These are phyloP conservation scores for Orientallactaga bullata DNA, from an alignment of 2,113 vertebrate genomes.

Conservation along the genomic window DNA sequence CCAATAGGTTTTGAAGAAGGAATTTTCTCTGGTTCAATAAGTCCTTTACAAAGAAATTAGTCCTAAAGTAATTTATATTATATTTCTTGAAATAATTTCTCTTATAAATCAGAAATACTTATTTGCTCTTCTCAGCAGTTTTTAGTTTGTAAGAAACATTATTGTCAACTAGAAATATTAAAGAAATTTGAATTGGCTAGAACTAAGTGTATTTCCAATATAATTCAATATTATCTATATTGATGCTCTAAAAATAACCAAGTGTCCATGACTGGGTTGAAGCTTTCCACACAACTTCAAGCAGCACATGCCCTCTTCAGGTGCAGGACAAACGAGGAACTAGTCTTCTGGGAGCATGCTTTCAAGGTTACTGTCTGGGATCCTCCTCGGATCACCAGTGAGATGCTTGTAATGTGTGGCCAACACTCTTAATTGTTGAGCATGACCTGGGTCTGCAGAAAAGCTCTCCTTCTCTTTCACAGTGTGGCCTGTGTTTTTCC, in stretches of 20 bases:
- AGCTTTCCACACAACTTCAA: constrained; percentile 27
- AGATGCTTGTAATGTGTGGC: constrained; percentile 21
- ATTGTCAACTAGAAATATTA: constrained; percentile 2
- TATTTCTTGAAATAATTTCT: constrained; percentile 74
- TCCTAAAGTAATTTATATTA: constrained; percentile 72
- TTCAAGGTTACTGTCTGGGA: not conserved
- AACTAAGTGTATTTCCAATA: constrained; percentile 7
- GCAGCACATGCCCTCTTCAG: not conserved
- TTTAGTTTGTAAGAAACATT: not conserved
- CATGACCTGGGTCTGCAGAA: not conserved
- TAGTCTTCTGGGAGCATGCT: not conserved
- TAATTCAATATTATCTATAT: not conserved
- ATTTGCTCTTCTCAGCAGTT: constrained; percentile 49
- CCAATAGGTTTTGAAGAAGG: not conserved
- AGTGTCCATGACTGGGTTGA: constrained; percentile 51
- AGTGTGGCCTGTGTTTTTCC: fast-evolving
- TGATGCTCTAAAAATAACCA: not conserved
- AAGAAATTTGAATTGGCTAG: not conserved
- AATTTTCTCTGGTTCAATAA: constrained; percentile 79
- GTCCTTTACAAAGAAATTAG: constrained; percentile 82
- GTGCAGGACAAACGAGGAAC: not conserved
- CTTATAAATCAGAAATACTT: not conserved
- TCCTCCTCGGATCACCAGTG: not conserved
- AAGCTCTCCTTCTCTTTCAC: not conserved
- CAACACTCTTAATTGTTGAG: not conserved